Evolutionary conservation across 1,140 invertebrate genomes (phyloP), one percentile per base, ranked within the genome.

Genomic region (Pectinophora gossypiella): DNA sequence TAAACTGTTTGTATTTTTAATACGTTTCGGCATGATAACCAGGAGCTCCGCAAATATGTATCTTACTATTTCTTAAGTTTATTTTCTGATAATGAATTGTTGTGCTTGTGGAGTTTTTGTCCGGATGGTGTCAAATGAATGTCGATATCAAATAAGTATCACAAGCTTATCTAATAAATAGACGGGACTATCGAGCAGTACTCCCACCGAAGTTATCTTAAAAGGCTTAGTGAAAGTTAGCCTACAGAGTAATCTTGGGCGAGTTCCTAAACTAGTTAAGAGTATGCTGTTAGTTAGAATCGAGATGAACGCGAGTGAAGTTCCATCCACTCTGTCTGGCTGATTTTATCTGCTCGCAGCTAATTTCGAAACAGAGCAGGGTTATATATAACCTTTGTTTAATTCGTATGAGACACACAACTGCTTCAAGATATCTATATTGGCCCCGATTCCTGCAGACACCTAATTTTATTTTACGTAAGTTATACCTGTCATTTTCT

Each of bases 181-280:
- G 1, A 9, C 27, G 27, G 7, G 6, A n/a, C n/a, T n/a, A n/a
- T n/a, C 27, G 6, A 9, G 27, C 12, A 40, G 10, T 15, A 16
- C 13, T 15, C 18, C 5, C 12, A 50, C 21, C 9, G 0, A 40
- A 52, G 20, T 32, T 52, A 15, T 50, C 40, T 19, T 36, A 35
- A 45, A 52, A 23, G 50, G 35, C 22, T 52, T 52, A 40, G 32
- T 20, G 50, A 52, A 32, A 52, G 22, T 44, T 44, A 16, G 22
- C 19, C 43, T 5, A 40, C 36, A 40, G 43, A 13, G 43, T 52
- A 43, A 52, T 52, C 50, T 52, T 18, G 16, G 16, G 36, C 42
- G 27, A 52, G 50, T 40, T 51, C 15, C 27, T 22, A 16, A 51
- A 51, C 22, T 51, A 43, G 43, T 51, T 51, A 44, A 18, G 38